These are phyloP conservation scores for Pyrrhia umbra DNA, from an alignment of 2,888 invertebrate species.

Conservation along the genomic window DNA sequence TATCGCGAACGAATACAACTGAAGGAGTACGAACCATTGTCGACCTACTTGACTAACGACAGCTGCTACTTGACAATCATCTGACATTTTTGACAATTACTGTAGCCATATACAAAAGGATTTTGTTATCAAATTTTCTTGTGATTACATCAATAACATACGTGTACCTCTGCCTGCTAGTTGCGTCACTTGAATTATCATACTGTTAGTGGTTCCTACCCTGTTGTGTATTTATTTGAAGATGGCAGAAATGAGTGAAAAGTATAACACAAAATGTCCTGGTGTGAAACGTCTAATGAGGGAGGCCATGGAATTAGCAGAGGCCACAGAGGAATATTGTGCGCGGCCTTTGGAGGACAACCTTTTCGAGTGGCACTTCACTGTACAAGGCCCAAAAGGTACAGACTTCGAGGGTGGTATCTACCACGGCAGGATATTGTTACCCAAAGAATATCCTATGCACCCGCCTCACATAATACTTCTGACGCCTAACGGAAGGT, in stretches of 20 bases:
- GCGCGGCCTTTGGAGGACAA: slow-evolving; percentile 98
- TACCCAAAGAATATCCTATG: slow-evolving; percentile 99
- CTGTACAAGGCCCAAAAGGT: slow-evolving; percentile 96
- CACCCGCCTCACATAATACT: slow-evolving; percentile 98
- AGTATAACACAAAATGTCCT: slow-evolving; percentile 90
- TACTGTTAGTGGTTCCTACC: slow-evolving; percentile 38
- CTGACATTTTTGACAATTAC: slow-evolving; percentile 46
- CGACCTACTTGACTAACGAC: slow-evolving; percentile 24
- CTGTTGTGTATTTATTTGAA: slow-evolving; percentile 55
- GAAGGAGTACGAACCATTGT: no score
- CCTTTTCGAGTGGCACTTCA: slow-evolving; percentile 99
- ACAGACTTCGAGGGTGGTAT: slow-evolving; percentile 97
- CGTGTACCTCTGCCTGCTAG: slow-evolving; percentile 65
- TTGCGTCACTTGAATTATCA: slow-evolving; percentile 69
- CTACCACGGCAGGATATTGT: slow-evolving; percentile 97
- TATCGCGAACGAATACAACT: neutral
- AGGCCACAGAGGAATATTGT: slow-evolving; percentile 96
- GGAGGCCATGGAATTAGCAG: slow-evolving; percentile 96
- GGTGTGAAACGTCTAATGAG: slow-evolving; percentile 98
- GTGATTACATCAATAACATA: slow-evolving; percentile 77
- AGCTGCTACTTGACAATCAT: slow-evolving; percentile 44
- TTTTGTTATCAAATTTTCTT: slow-evolving; percentile 77
- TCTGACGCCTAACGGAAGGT: slow-evolving; percentile 97
- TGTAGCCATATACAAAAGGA: slow-evolving; percentile 55
- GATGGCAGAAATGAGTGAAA: slow-evolving; percentile 86